phyloP scores from a whole-genome alignment of 2,113 vertebrate genomes.

The Chaetops frenatus region DNA sequence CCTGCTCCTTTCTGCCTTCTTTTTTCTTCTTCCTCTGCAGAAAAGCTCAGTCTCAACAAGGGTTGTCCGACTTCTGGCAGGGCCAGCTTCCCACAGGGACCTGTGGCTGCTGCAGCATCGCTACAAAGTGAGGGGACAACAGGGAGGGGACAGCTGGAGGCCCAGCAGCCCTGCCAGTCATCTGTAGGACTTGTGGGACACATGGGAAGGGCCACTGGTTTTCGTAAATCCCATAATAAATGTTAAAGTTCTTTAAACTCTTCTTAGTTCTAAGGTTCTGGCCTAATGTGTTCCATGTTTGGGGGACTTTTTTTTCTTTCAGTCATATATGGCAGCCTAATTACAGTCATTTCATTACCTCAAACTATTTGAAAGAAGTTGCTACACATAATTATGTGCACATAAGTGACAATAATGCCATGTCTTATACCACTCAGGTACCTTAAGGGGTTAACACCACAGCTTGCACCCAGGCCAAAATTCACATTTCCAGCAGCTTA shows the following conservation, averaged over 20 bases:
- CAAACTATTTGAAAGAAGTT: background rate
- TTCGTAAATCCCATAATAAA: background rate
- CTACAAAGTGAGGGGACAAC: fast-evolving
- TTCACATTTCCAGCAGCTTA: background rate
- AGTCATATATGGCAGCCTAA: conserved; percentile 13
- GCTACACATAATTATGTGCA: background rate
- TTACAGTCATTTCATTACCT: conserved; percentile 24
- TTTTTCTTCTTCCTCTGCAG: background rate
- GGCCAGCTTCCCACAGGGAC: background rate
- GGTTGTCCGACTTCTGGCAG: background rate
- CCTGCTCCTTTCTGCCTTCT: background rate
- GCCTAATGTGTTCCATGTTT: background rate
- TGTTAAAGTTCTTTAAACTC: background rate
- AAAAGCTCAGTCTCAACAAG: background rate
- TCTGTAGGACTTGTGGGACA: background rate
- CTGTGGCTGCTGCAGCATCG: background rate
- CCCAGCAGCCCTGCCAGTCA: background rate
- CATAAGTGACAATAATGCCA: background rate
- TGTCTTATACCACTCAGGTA: background rate
- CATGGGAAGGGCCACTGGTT: background rate
- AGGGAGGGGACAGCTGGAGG: background rate
- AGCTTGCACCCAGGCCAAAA: background rate
- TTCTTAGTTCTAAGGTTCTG: background rate
- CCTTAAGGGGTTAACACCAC: background rate
- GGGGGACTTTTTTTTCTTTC: background rate